These are phyloP conservation scores for Fabriciana adippe DNA, from an alignment of 2,888 invertebrate genomes.

Conservation along the genomic window DNA sequence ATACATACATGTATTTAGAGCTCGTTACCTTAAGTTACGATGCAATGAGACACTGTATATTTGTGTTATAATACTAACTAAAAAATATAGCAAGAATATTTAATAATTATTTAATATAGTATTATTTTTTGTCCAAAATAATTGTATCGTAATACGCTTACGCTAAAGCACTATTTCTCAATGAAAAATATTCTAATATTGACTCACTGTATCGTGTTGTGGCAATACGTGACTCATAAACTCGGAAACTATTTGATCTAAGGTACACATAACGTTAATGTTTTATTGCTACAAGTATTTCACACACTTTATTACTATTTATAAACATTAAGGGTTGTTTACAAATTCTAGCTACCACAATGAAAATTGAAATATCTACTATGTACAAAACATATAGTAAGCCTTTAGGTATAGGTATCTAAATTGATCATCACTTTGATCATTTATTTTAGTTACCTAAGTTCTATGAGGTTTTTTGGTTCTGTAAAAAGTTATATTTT, in stretches of 20 bases:
- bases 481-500: too few species aligned
- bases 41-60: slow-evolving; percentile 3
- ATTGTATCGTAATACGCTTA: neutral
- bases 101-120: neutral
- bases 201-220: slow-evolving; percentile 9
- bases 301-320: slow-evolving; percentile 25
- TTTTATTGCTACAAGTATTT: slow-evolving; percentile 49
- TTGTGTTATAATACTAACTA: slow-evolving; percentile 1
- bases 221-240: slow-evolving; percentile 54
- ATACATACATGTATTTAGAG: too few species aligned
- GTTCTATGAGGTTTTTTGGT: too few species aligned
- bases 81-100: neutral
- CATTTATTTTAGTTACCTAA: too few species aligned
- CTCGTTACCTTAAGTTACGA: slow-evolving; percentile 28
- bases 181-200: slow-evolving; percentile 18
- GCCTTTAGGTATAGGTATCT: too few species aligned
- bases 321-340: slow-evolving; percentile 14
- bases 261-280: slow-evolving; percentile 58
- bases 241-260: slow-evolving; percentile 58
- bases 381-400: neutral
- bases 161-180: slow-evolving; percentile 2
- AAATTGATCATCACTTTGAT: too few species aligned
- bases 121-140: neutral
- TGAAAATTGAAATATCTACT: slow-evolving; percentile 12
- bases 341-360: slow-evolving; percentile 14